A percentile compares a stretch with the other conserved stretches of the same genome.
phyloP scores from a whole-genome alignment of 2,797 vertebrate genomes.

The Eptatretus atami region DNA sequence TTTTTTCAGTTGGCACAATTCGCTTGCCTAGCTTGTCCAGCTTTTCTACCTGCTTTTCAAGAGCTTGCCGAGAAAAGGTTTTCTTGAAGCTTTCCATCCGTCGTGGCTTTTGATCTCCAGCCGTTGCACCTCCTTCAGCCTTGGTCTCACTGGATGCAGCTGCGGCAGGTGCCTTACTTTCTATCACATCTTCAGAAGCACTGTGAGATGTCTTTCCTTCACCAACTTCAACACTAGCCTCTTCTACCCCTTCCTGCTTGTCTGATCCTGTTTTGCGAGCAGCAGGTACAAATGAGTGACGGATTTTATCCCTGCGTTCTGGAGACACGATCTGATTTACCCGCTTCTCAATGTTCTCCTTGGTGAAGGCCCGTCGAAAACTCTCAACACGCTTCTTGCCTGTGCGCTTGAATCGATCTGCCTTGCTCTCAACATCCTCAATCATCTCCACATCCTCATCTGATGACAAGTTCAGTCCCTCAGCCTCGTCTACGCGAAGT shows the following conservation, averaged over 20 bases:
- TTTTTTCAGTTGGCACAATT: constrained; percentile 1
- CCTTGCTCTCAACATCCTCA: constrained; percentile 4
- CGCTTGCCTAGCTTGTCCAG: constrained; percentile 4
- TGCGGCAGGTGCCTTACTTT: neutral
- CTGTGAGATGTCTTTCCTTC: neutral
- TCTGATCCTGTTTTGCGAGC: neutral
- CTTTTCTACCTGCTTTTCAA: neutral
- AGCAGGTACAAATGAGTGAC: neutral
- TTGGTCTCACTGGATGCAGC: neutral
- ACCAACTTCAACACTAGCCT: neutral
- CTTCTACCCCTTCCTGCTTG: neutral
- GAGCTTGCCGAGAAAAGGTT: neutral
- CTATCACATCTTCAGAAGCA: neutral
- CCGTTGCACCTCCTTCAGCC: too few relatives aligned
- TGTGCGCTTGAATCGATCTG: neutral
- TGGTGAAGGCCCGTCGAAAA: neutral
- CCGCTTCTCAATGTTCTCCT: constrained; percentile 1
- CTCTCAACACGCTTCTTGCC: constrained; percentile 5
- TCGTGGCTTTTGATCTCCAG: too few relatives aligned
- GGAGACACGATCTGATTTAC: constrained; percentile 3
- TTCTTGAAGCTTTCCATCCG: constrained; percentile 3
- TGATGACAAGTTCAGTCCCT: neutral
- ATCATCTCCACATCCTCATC: constrained; percentile 4
- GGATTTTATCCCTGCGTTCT: neutral
- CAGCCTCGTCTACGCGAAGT: neutral